Evolutionary conservation across 92 coral and sea anemone species (phyloP).

Genomic region (Porites lobata): DNA sequence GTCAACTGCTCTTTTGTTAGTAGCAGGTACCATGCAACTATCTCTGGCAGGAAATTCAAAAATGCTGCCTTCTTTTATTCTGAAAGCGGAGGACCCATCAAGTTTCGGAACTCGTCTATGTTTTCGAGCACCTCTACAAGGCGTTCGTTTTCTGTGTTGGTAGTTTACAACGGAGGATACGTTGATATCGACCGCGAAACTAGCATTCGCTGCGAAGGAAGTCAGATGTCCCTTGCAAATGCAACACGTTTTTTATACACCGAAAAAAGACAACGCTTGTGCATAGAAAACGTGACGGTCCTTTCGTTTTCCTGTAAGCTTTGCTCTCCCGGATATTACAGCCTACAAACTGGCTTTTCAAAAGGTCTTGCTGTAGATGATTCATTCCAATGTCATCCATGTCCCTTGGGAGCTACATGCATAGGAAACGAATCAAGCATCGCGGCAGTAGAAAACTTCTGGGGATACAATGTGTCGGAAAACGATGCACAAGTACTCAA

Average conservation of each 20-base stretch:
- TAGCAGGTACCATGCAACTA: not conserved
- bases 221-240: conserved; percentile 60
- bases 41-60: not conserved
- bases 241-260: conserved; percentile 37
- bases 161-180: conserved; percentile 63
- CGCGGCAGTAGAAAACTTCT: conserved; percentile 52
- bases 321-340: conserved; percentile 66
- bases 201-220: conserved; percentile 55
- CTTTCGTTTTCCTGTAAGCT: conserved; percentile 52
- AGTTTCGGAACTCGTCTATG: conserved; percentile 42
- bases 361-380: conserved; percentile 47
- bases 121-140: conserved; percentile 1
- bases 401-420: conserved; percentile 62
- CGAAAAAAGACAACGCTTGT: conserved; percentile 10
- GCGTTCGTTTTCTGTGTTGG: conserved; percentile 19
- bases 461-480: conserved; percentile 43
- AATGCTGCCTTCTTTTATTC: conserved; percentile 43
- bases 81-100: conserved; percentile 48
- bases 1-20: conserved; percentile 19
- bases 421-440: conserved; percentile 38
- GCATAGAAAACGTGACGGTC: conserved; percentile 50
- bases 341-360: conserved; percentile 62
- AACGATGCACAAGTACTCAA: not conserved
- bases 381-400: conserved; percentile 52
- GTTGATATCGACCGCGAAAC: conserved; percentile 52